Conservation (phyloP, 2,888 invertebrate genomes). For the Phragmatobia fuliginosa region DNA sequence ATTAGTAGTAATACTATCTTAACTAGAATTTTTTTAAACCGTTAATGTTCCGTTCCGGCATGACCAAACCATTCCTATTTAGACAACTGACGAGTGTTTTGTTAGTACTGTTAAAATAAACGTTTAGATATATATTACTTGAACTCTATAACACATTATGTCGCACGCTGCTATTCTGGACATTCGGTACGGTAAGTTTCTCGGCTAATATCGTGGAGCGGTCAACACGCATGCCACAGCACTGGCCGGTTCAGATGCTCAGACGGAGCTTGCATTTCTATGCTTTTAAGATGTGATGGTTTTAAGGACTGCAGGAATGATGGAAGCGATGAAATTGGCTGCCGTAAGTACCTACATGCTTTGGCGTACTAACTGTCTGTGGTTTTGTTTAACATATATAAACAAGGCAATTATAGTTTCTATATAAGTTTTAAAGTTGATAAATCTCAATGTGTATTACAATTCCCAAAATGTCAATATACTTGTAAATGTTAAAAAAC, state of each 20-base stretch:
- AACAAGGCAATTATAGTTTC: neutral
- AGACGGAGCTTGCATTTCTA: slow-evolving; percentile 91
- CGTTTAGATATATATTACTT: neutral
- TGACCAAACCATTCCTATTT: neutral
- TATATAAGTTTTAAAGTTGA: neutral
- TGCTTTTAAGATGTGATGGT: slow-evolving; percentile 90
- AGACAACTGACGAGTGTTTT: neutral
- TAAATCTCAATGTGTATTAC: neutral
- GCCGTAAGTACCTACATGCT: slow-evolving; percentile 87
- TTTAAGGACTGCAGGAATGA: slow-evolving; percentile 90
- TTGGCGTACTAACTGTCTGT: slow-evolving; percentile 34
- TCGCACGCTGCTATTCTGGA: slow-evolving; percentile 68
- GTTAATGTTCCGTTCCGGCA: neutral
- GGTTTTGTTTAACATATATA: slow-evolving; percentile 34
- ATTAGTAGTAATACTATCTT: no score
- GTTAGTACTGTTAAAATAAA: neutral
- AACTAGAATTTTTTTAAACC: no score
- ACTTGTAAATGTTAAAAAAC: neutral
- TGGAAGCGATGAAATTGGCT: slow-evolving; percentile 88
- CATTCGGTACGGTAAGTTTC: slow-evolving; percentile 73
- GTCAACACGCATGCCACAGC: slow-evolving; percentile 74
- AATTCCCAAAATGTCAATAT: neutral
- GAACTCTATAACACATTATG: slow-evolving; percentile 29
- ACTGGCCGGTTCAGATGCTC: slow-evolving; percentile 90
- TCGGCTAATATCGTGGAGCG: slow-evolving; percentile 67